These are phyloP conservation scores for Apantesis nais DNA, from an alignment of 2,888 invertebrate genomes.

Conservation along the genomic window DNA sequence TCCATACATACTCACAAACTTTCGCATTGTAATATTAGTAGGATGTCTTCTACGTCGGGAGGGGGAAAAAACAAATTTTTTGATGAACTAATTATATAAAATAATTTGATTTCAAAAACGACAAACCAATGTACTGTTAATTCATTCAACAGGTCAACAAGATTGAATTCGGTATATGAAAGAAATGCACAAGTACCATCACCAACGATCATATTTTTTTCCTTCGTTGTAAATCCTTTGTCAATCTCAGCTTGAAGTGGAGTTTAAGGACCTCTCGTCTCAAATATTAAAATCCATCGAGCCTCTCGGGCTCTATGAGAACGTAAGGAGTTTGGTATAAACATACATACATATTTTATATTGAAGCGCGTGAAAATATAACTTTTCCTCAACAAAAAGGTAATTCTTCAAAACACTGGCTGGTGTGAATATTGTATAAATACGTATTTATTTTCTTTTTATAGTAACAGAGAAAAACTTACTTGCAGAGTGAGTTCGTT, in stretches of 20 bases:
- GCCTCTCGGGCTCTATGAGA: slow-evolving; percentile 3
- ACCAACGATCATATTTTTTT: slow-evolving; percentile 7
- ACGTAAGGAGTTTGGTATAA: slow-evolving; percentile 5
- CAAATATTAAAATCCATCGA: slow-evolving; percentile 20
- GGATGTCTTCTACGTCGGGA: no score
- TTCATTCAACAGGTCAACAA: slow-evolving; percentile 3
- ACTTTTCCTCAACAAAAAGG: slow-evolving; percentile 1
- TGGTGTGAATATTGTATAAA: slow-evolving; percentile 5
- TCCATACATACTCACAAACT: no score
- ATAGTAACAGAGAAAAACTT: slow-evolving; percentile 42
- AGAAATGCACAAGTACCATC: slow-evolving; percentile 5
- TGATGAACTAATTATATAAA: neutral
- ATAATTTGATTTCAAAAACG: neutral
- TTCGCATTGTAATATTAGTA: no score
- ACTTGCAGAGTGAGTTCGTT: slow-evolving; percentile 77
- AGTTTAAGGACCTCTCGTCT: slow-evolving; percentile 12
- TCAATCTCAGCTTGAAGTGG: slow-evolving; percentile 10
- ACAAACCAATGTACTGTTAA: neutral
- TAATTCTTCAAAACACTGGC: slow-evolving; percentile 10
- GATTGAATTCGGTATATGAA: neutral
- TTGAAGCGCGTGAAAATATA: slow-evolving; percentile 8
- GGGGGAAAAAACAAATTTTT: no score
- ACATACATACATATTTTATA: slow-evolving; percentile 13
- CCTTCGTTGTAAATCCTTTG: slow-evolving; percentile 13
- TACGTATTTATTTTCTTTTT: neutral